Base-by-base conservation (phyloP, 1,140 invertebrate species). In the Melanaphis sacchari region DNA sequence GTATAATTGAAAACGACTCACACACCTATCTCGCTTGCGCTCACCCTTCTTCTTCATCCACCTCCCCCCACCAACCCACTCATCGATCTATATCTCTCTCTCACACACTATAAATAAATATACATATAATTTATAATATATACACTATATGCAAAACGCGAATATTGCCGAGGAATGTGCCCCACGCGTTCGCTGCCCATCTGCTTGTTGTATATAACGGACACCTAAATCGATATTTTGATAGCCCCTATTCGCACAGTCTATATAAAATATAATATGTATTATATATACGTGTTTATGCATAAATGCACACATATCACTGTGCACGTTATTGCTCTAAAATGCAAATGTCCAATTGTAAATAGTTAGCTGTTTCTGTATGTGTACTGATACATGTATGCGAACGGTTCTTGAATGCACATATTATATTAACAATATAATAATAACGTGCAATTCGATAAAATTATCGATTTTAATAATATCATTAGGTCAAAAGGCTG, bases 1-100 rank as follows among this genome's bases (percentile, higher is more conserved):
- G 41, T 54, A 93, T 84, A 93, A 93, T 93, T 93, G 91, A 93
- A 93, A 93, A 82, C 91, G 91, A 92, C 81, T 92, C 76, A 24
- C 81, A 52, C 76, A 49, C 76, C 66, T 31, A 49, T 46, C n/a
- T 38, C 91, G 24, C 22, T 22, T 46, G 22, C 24, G 46, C 43
- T 46, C 26, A 24, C 43, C 18, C 41, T 91, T 66, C 52, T 31
- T 59, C 59, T n/a, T 76, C 59, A 15, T 66, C 31, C 31, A 66
- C 24, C 59, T 3, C 59, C n/a, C 24, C 59, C 43, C 54, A 15
- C 8, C 24, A 1, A 15, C 0, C 31, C 52, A 26, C 7, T 11
- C 15, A n/a, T 76, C 59, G 15, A 66, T n/a, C 38, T 85, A 11
- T n/a, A n/a, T 54, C 89, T 59, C 59, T 81, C 31, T 76, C 21